Evolutionary conservation across 2,113 vertebrate genomes (phyloP).

Genomic region (Psammodynastes pulverulentus): DNA sequence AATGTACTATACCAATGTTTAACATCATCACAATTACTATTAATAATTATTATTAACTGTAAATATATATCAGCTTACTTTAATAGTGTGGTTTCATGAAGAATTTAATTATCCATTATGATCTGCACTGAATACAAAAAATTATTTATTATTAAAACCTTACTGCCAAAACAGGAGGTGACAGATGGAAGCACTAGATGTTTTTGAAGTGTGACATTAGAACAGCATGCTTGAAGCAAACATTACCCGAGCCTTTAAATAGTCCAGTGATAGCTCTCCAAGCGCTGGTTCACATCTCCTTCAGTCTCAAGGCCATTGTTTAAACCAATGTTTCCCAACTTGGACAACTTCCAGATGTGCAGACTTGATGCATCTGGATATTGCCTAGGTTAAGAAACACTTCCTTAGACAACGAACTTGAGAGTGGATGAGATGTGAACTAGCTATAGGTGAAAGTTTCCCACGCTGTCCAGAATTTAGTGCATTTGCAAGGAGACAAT

Average conservation of each 20-base stretch:
- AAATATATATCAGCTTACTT: not conserved
- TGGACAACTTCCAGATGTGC: not conserved
- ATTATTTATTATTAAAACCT: not conserved
- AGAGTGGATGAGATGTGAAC: not conserved
- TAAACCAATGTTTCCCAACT: not conserved
- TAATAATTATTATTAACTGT: not conserved
- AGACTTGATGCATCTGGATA: not conserved
- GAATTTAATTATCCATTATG: not conserved
- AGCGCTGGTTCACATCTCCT: not conserved
- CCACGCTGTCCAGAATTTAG: not conserved
- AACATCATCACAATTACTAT: not conserved
- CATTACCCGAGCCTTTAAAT: not conserved
- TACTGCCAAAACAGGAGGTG: not conserved
- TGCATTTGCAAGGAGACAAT: not conserved
- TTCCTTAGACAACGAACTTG: not conserved
- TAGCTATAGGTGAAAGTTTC: not conserved
- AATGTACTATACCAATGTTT: not conserved
- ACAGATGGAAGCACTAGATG: not conserved
- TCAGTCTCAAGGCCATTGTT: not conserved
- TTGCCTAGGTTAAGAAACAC: not conserved
- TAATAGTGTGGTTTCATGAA: not conserved
- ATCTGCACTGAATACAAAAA: not conserved
- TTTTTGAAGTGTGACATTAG: not conserved
- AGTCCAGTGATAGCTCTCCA: not conserved
- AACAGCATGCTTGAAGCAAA: not conserved